A percentile compares a stretch with the other conserved stretches of the same genome.
These are phyloP conservation scores for Pseudocheirus occidentalis DNA, from an alignment of 2,797 vertebrate genomes.

Conservation along the genomic window DNA sequence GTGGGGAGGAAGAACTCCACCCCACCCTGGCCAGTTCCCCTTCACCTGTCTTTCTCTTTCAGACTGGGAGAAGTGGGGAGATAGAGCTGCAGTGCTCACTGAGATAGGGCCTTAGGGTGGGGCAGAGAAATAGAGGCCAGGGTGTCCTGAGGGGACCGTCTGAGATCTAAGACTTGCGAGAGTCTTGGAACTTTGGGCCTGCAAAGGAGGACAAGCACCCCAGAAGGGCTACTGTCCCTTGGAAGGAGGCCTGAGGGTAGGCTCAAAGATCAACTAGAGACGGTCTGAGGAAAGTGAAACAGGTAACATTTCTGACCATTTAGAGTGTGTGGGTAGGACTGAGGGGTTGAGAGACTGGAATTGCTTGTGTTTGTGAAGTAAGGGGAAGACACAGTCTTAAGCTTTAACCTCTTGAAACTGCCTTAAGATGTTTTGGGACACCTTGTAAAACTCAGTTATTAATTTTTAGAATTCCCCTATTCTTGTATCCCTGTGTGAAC, in stretches of 20 bases:
- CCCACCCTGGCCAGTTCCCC: neutral
- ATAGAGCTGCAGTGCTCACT: neutral
- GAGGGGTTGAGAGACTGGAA: neutral
- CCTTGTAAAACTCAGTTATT: neutral
- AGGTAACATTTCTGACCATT: neutral
- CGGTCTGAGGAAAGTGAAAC: neutral
- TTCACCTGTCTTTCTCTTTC: neutral
- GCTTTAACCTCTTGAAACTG: neutral
- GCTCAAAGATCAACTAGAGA: neutral
- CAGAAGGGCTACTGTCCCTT: neutral
- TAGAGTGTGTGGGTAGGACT: neutral
- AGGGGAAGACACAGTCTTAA: neutral
- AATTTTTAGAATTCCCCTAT: neutral
- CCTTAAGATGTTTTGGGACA: neutral
- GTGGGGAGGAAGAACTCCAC: neutral
- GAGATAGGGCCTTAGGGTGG: neutral
- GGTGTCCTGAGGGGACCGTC: neutral
- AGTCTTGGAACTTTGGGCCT: neutral
- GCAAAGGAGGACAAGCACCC: neutral
- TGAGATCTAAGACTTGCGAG: neutral
- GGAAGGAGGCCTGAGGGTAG: neutral
- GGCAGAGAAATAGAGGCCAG: neutral
- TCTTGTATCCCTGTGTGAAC: neutral
- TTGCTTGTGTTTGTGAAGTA: neutral
- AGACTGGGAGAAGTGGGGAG: neutral